A percentile compares a stretch with the other conserved stretches of the same genome.
These are phyloP conservation scores for Papilio machaon DNA, from an alignment of 1,140 invertebrate genomes.

Conservation along the genomic window DNA sequence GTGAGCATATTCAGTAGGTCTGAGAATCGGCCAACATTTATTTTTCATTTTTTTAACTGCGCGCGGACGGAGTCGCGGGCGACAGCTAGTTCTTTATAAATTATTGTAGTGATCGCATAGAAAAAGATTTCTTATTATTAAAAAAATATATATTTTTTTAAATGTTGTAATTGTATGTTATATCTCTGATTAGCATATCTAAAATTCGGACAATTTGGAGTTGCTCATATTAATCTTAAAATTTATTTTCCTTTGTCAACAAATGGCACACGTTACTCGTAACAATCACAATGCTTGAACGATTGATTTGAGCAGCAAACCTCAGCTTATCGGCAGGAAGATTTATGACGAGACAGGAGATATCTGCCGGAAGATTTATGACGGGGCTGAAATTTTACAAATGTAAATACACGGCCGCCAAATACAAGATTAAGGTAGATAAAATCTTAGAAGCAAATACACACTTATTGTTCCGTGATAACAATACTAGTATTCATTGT, in stretches of 20 bases:
- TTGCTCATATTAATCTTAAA: neutral
- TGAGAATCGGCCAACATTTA: no score
- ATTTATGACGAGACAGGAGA: neutral
- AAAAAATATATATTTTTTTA: no score
- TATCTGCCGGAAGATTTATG: slow-evolving; percentile 4
- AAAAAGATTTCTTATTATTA: neutral
- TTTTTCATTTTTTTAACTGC: no score
- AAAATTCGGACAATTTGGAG: neutral
- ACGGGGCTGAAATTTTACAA: slow-evolving; percentile 2
- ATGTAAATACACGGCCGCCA: slow-evolving; percentile 3
- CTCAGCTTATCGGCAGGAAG: slow-evolving; percentile 7
- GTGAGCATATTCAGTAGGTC: no score
- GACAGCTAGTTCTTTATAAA: neutral
- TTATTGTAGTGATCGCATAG: neutral
- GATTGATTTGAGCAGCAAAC: neutral
- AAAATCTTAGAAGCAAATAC: neutral
- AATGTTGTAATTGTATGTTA: neutral
- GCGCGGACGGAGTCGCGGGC: no score
- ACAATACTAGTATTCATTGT: neutral
- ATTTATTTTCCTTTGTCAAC: neutral
- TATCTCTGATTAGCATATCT: neutral
- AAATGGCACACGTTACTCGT: neutral
- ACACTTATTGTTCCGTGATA: neutral
- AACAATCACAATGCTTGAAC: slow-evolving; percentile 3
- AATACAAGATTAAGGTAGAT: slow-evolving; percentile 13